A percentile compares a stretch with the other conserved stretches of the same genome.
phyloP scores from a whole-genome alignment of 2,888 invertebrate genomes.

The Chesias legatella region DNA sequence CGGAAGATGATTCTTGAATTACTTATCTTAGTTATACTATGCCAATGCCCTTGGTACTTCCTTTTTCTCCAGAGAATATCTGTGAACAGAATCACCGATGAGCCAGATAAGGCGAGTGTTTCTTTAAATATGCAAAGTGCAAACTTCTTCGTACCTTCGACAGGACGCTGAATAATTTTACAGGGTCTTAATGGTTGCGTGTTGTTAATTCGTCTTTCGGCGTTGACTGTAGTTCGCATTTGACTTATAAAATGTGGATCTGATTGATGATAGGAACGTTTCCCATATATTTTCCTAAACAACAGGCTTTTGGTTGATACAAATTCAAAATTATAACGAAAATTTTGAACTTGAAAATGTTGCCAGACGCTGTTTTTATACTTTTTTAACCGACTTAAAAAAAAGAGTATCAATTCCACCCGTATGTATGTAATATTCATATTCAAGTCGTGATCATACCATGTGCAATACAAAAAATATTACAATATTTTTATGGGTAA shows the following conservation, averaged over 20 bases:
- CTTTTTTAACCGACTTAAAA: too few species aligned
- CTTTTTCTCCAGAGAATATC: slow-evolving; percentile 68
- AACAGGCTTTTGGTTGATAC: too few species aligned
- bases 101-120: slow-evolving; percentile 72
- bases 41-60: slow-evolving; percentile 33
- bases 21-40: slow-evolving; percentile 9
- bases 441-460: too few species aligned
- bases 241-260: slow-evolving; percentile 32
- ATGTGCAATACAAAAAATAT: too few species aligned
- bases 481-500: too few species aligned
- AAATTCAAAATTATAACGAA: too few species aligned
- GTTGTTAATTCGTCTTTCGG: slow-evolving; percentile 64
- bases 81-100: slow-evolving; percentile 71
- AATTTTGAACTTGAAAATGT: too few species aligned
- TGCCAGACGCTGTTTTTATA: too few species aligned
- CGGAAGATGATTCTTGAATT: neutral
- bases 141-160: slow-evolving; percentile 70
- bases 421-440: too few species aligned
- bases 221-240: slow-evolving; percentile 54
- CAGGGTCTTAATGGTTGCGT: slow-evolving; percentile 74
- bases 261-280: slow-evolving; percentile 26
- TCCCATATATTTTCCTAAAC: neutral
- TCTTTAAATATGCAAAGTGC: slow-evolving; percentile 78
- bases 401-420: too few species aligned
- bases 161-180: slow-evolving; percentile 76